Base-by-base conservation (phyloP, 2,113 vertebrate species). In the Mirounga angustirostris region DNA sequence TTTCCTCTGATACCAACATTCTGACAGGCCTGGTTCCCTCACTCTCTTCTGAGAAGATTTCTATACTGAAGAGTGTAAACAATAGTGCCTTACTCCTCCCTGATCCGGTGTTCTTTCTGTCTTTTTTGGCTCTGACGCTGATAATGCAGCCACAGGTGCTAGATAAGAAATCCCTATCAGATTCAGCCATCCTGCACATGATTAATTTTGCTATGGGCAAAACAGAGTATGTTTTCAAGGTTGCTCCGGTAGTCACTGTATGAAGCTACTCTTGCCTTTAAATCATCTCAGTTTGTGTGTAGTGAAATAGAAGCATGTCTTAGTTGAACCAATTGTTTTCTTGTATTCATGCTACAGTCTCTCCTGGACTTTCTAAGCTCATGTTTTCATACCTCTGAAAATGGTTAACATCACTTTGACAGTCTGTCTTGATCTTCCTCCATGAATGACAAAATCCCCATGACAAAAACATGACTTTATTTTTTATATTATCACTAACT, bases 181-280 rank as follows among this genome's bases (percentile, higher is more conserved):
- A 92, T 97, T 95, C 79, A 92, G 63, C 61, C 33, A 0, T 97
- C 96, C 73, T 95, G 61, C 79, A 85, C 56, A 81, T 81, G 93
- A 97, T 96, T 98, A 94, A 93, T 97, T 93, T 95, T 95, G 88
- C 95, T 96, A 69, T 76, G 87, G 89, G 63, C 63, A 96, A 95
- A 97, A 91, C 13, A 93, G 30, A 93, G 22, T 76, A 36, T 93
- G 65, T 96, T 96, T 97, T 92, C 97, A 65, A 89, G 73, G 78
- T 58, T 97, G 83, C 74, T 83, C 67, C 84, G 89, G 65, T 65
- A 89, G 89, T 22, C 16, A 18, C 67, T 54, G n/a, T 63, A 40
- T 65, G 85, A 86, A 94, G 79, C 69, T 89, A 30, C 80, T 92
- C 18, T 40, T 89, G 10, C 30, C 83, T 69, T 93, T 96, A 95